phyloP scores from a whole-genome alignment of 2,888 invertebrate genomes.

The Aporophyla lueneburgensis region DNA sequence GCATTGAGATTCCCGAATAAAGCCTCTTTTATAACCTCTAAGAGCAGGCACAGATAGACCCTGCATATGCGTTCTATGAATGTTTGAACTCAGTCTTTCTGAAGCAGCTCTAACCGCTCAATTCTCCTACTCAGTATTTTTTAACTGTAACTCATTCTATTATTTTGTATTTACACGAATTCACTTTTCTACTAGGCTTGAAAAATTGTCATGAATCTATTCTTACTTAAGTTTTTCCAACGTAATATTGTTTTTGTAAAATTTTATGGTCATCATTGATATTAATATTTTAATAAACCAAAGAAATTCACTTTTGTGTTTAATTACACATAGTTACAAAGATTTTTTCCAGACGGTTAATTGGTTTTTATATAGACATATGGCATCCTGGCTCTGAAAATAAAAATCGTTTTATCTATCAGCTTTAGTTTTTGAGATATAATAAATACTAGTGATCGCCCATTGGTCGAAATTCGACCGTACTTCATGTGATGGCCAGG shows the following conservation, averaged over 20 bases:
- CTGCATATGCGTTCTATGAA: not conserved
- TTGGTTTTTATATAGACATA: too few relatives aligned
- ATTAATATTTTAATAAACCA: constrained; percentile 59
- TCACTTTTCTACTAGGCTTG: constrained; percentile 1
- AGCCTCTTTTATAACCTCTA: not conserved
- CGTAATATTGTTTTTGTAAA: constrained; percentile 26
- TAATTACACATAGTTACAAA: too few relatives aligned
- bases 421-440: too few relatives aligned
- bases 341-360: too few relatives aligned
- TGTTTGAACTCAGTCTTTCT: constrained; percentile 5
- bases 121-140: constrained; percentile 24
- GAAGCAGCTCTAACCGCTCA: constrained; percentile 11
- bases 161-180: not conserved
- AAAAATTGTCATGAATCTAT: constrained; percentile 18
- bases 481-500: too few relatives aligned
- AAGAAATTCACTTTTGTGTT: constrained; percentile 51
- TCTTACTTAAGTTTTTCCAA: constrained; percentile 2
- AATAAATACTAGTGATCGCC: too few relatives aligned
- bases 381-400: too few relatives aligned
- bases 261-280: constrained; percentile 32
- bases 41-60: not conserved
- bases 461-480: too few relatives aligned
- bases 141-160: constrained; percentile 26
- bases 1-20: constrained; percentile 82
- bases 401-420: too few relatives aligned